Percentiles rank a stretch among this genome's conserved stretches.
phyloP scores from a whole-genome alignment of 1,140 invertebrate species.

The Druon quercuslanigerum region DNA sequence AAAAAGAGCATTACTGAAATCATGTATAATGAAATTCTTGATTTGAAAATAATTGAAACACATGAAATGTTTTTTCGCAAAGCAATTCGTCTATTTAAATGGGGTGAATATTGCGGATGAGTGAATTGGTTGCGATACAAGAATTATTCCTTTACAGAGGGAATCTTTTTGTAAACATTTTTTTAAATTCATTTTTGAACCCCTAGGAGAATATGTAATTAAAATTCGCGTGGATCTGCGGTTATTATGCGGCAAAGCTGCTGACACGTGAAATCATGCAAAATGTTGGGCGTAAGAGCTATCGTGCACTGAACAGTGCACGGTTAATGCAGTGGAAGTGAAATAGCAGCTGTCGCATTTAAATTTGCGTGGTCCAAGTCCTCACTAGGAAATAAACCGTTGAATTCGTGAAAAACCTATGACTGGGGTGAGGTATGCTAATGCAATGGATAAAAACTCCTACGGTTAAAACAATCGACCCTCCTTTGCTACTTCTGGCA shows the following conservation, averaged over 20 bases:
- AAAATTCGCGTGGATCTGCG: constrained; percentile 61
- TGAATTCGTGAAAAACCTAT: constrained; percentile 52
- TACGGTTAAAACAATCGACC: constrained; percentile 33
- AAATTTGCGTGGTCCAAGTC: constrained; percentile 52
- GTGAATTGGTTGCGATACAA: constrained; percentile 6
- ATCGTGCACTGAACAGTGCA: constrained; percentile 56
- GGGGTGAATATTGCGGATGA: constrained; percentile 8
- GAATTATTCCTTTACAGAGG: not conserved
- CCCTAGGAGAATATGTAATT: constrained; percentile 59
- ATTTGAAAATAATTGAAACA: not conserved
- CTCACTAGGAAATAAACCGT: constrained; percentile 50
- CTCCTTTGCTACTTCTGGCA: not conserved
- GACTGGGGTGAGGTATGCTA: constrained; percentile 45
- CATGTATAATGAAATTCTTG: too few species aligned
- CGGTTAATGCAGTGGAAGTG: constrained; percentile 66
- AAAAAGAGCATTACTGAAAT: too few species aligned
- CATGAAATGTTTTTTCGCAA: not conserved
- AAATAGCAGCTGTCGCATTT: constrained; percentile 68
- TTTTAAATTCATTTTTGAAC: constrained; percentile 6
- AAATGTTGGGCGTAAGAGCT: constrained; percentile 64
- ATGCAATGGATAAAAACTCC: constrained; percentile 42
- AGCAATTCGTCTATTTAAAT: constrained; percentile 8
- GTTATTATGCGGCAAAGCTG: constrained; percentile 64
- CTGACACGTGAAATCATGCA: constrained; percentile 69
- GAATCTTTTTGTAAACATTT: not conserved